phyloP scores from a whole-genome alignment of 2,888 invertebrate genomes.

The Torymus tubicola region DNA sequence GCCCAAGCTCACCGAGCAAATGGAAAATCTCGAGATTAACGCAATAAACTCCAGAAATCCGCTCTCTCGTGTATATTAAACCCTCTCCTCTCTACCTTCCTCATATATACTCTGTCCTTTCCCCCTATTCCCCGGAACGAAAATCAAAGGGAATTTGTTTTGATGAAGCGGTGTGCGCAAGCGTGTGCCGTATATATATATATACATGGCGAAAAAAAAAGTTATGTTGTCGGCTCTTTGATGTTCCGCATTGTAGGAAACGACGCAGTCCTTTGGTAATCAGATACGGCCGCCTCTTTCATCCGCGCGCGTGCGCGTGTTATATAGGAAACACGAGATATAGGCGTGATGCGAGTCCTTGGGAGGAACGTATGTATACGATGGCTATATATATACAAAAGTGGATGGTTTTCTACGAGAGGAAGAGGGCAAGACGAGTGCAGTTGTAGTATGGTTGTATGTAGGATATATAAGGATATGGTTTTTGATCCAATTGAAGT shows the following conservation, averaged over 20 bases:
- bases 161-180: neutral
- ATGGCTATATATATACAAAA: too few relatives aligned
- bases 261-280: slow-evolving; percentile 19
- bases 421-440: too few relatives aligned
- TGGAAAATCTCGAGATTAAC: neutral
- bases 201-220: too few relatives aligned
- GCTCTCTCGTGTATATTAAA: slow-evolving; percentile 31
- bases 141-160: slow-evolving; percentile 28
- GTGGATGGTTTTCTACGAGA: too few relatives aligned
- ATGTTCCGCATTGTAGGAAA: slow-evolving; percentile 43
- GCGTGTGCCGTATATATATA: too few relatives aligned
- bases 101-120: too few relatives aligned
- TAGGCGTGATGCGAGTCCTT: neutral
- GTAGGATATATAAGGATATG: too few relatives aligned
- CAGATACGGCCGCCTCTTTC: slow-evolving; percentile 28
- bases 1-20: neutral
- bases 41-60: slow-evolving; percentile 25
- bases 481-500: too few relatives aligned
- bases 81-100: neutral
- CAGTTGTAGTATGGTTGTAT: too few relatives aligned
- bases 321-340: neutral
- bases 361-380: too few relatives aligned
- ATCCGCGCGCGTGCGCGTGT: slow-evolving; percentile 7
- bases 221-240: neutral
- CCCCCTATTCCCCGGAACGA: neutral